A percentile compares a stretch with the other conserved stretches of the same genome.
Evolutionary conservation across 1,140 invertebrate species (phyloP).

Genomic region (Neelides sp.): DNA sequence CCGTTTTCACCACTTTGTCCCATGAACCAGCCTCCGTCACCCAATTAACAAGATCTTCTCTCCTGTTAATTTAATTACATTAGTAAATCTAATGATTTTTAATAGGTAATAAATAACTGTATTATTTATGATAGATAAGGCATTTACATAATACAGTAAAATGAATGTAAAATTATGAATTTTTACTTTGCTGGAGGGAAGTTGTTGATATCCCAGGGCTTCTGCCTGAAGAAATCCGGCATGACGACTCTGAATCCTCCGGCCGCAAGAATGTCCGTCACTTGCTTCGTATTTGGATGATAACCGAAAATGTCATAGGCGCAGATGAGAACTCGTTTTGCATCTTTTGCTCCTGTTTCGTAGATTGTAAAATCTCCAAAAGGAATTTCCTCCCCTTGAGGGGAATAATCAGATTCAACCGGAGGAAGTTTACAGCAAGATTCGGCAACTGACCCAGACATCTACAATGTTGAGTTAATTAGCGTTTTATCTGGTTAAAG

Average conservation of each 20-base stretch:
- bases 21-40: conserved; percentile 4
- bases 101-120: too few species aligned
- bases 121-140: too few species aligned
- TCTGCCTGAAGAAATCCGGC: conserved; percentile 21
- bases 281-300: conserved; percentile 20
- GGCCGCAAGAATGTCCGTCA: conserved; percentile 15
- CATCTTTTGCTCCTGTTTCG: conserved; percentile 13
- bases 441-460: conserved; percentile 17
- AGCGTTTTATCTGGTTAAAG: too few species aligned
- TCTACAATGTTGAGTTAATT: too few species aligned
- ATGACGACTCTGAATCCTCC: conserved; percentile 15
- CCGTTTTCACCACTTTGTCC: conserved; percentile 7
- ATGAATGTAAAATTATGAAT: background rate
- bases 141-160: too few species aligned
- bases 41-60: conserved; percentile 2
- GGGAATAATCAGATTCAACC: conserved; percentile 17
- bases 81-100: too few species aligned
- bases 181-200: conserved; percentile 19
- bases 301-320: conserved; percentile 27
- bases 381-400: conserved; percentile 6
- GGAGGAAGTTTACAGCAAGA: conserved; percentile 23
- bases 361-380: conserved; percentile 17
- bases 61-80: too few species aligned
- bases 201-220: conserved; percentile 4
- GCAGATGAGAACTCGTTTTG: conserved; percentile 16